Percentiles rank a stretch among this genome's conserved stretches.
phyloP scores from a whole-genome alignment of 2,888 invertebrate genomes.

The Ramazzottius varieornatus region DNA sequence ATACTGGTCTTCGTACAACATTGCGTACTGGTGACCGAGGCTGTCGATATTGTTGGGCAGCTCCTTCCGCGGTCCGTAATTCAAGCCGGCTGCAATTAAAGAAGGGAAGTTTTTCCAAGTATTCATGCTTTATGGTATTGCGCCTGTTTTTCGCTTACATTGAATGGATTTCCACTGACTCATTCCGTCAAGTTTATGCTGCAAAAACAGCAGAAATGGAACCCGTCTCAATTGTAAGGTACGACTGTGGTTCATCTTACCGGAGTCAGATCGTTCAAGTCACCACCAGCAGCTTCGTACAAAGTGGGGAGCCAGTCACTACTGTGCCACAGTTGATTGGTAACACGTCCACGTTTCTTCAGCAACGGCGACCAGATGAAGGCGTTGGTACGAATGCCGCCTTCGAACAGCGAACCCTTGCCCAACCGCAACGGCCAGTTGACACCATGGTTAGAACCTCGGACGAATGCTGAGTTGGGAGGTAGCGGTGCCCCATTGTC shows the following conservation, averaged over 20 bases:
- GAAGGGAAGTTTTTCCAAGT: not conserved
- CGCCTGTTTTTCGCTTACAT: not conserved
- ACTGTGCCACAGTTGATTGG: not conserved
- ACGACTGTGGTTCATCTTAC: too few species aligned
- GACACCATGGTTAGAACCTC: not conserved
- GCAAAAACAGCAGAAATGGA: not conserved
- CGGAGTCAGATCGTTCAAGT: not conserved
- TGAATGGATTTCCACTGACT: not conserved
- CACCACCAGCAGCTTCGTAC: not conserved
- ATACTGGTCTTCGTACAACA: not conserved
- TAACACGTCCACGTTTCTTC: not conserved
- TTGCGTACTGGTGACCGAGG: not conserved
- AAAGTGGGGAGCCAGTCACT: not conserved
- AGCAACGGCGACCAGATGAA: conserved; percentile 4
- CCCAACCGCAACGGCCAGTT: not conserved
- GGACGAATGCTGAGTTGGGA: not conserved
- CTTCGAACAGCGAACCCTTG: not conserved
- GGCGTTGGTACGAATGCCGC: not conserved
- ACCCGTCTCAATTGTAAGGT: too few species aligned
- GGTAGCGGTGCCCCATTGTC: not conserved
- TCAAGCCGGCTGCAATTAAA: not conserved
- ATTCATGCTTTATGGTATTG: not conserved
- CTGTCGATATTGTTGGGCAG: not conserved
- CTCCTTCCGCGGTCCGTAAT: not conserved
- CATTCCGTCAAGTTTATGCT: not conserved